A percentile compares a stretch with the other conserved stretches of the same genome.
These are phyloP conservation scores for Cladorhizidae sp. DNA, from an alignment of 37 sponge, comb jelly and placozoan species.

Conservation along the genomic window DNA sequence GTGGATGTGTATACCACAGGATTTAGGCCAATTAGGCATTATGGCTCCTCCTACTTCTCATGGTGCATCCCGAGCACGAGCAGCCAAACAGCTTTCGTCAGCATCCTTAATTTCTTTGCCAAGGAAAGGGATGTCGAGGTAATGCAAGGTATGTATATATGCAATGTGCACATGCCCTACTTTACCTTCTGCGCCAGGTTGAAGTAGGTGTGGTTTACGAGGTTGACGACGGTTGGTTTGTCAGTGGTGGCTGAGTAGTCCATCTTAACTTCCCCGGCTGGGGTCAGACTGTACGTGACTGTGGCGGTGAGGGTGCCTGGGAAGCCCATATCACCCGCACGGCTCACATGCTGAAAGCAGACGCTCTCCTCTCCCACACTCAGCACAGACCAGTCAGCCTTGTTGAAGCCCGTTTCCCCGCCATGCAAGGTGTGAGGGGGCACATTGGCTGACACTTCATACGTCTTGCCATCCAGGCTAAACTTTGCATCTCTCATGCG, in stretches of 20 bases:
- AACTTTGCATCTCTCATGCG: slow-evolving; percentile 84
- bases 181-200: slow-evolving; percentile 77
- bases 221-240: slow-evolving; percentile 78
- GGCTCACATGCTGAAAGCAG: slow-evolving; percentile 55
- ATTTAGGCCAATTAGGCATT: too few relatives aligned
- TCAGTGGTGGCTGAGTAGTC: slow-evolving; percentile 73
- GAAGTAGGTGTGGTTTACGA: slow-evolving; percentile 95
- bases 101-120: too few relatives aligned
- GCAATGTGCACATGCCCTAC: too few relatives aligned
- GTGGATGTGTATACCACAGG: too few relatives aligned
- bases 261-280: slow-evolving; percentile 57
- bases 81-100: too few relatives aligned
- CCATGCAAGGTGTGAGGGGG: slow-evolving; percentile 86
- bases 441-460: slow-evolving; percentile 72
- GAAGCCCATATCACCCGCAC: slow-evolving; percentile 88
- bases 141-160: too few relatives aligned
- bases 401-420: slow-evolving; percentile 81
- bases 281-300: slow-evolving; percentile 58
- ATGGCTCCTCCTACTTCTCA: too few relatives aligned
- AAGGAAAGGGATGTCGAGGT: too few relatives aligned
- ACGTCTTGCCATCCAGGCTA: slow-evolving; percentile 64
- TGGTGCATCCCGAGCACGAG: too few relatives aligned
- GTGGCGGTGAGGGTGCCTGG: slow-evolving; percentile 77
- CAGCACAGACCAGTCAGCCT: slow-evolving; percentile 64
- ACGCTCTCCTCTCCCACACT: slow-evolving; percentile 20